Evolutionary conservation across 2,797 vertebrate genomes (phyloP), one percentile per base, ranked within the genome.

Genomic region (Protonibea diacanthus): DNA sequence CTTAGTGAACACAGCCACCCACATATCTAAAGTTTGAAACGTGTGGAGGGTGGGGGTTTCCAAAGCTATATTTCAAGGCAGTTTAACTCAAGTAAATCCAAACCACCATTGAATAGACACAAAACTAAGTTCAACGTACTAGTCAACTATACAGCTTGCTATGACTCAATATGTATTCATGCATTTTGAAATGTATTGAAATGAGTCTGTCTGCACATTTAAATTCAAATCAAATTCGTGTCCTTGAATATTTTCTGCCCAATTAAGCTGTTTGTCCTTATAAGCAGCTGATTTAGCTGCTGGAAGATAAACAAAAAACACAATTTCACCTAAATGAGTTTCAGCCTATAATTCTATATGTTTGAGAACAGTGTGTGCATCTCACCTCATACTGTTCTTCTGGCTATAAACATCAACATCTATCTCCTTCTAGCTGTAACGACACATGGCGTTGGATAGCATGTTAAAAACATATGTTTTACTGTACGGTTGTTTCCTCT

Each of bases 401-500:
- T 62, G 48, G 38, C 13, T 29, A 20, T 44, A 33, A 51, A 49
- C 42, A n/a, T 68, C 40, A 58, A 38, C 56, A 51, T 53, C 11
- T 1, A 20, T 63, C 51, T 58, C 27, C 21, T 56, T 57, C 57
- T 20, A 17, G 44, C 57, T 27, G 38, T 12, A 13, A 15, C 55
- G 55, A 42, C 51, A 66, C 13, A 56, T 77, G 27, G 52, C 6
- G 0, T 61, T 42, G 14, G 49, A 68, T 21, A 47, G 42, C 9
- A 25, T 40, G 23, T 8, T 61, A 38, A 63, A 63, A 76, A 25
- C 48, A 38, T 4, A 23, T 18, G 40, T 40, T 80, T 29, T 45
- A 10, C 17, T 27, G 38, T 56, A 55, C 21, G 45, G 8, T 60
- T 0, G 13, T 56, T 68, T 56, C 17, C 13, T 72, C 13, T 47